Conservation (phyloP, 64 coral and sea anemone species). For the Dendrophyllia cribrosa region DNA sequence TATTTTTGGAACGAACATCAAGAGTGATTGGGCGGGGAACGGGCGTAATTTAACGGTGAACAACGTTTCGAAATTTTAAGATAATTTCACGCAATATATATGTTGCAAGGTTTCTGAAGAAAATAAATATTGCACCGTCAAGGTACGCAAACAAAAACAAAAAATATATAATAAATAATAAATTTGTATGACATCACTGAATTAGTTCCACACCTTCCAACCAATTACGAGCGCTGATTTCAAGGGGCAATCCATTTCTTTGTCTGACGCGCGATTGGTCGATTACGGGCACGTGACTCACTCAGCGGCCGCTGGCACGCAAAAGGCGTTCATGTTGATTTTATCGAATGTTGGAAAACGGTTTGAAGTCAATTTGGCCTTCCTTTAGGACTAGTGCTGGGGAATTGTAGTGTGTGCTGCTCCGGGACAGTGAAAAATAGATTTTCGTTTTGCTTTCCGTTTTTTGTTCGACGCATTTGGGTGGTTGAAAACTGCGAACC, state of each 20-base stretch:
- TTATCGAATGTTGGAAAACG: background rate
- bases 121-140: background rate
- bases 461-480: background rate
- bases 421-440: background rate
- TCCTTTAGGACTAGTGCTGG: background rate
- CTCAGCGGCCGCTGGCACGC: slow-evolving; percentile 52
- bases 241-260: slow-evolving; percentile 16
- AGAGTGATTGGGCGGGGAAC: too few species aligned
- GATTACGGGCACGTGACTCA: slow-evolving; percentile 47
- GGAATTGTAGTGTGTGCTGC: background rate
- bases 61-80: too few species aligned
- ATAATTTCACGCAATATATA: too few species aligned
- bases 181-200: background rate
- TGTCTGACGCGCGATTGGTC: slow-evolving; percentile 22
- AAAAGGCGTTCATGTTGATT: slow-evolving; percentile 71
- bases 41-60: too few species aligned
- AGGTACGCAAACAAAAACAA: background rate
- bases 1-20: too few species aligned
- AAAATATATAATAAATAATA: background rate
- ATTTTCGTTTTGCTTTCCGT: background rate
- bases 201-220: slow-evolving; percentile 2
- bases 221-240: background rate
- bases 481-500: background rate
- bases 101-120: too few species aligned
- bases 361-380: slow-evolving; percentile 3